Percentiles rank a stretch among this genome's conserved stretches.
Conservation (phyloP, 2,888 invertebrate genomes). For the Lasioglossum oenotherae region DNA sequence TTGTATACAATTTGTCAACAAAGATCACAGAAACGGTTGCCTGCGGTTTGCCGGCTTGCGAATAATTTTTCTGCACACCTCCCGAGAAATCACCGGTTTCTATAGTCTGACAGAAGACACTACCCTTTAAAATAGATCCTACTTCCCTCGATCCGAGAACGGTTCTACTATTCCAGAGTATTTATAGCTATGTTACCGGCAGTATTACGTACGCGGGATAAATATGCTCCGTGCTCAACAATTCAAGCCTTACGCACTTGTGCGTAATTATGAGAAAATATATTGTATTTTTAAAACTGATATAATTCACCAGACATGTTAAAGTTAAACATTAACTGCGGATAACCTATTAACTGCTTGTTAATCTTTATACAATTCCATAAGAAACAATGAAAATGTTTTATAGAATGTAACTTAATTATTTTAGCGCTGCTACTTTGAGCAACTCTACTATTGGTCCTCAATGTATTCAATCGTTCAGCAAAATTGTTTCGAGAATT, state of each 20-base stretch:
- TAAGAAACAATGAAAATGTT: not conserved
- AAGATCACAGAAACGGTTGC: not conserved
- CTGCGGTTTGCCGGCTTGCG: slow-evolving; percentile 7
- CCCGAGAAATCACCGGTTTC: slow-evolving; percentile 47
- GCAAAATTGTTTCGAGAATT: not conserved
- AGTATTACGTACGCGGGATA: slow-evolving; percentile 30
- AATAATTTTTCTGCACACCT: slow-evolving; percentile 41
- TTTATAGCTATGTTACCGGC: slow-evolving; percentile 61
- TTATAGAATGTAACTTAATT: not conserved
- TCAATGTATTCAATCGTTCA: not conserved
- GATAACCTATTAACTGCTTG: not conserved
- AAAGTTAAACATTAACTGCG: not conserved
- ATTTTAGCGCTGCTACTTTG: not conserved
- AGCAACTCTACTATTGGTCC: too few relatives aligned
- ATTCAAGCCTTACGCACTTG: not conserved
- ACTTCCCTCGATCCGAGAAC: slow-evolving; percentile 64
- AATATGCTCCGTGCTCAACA: slow-evolving; percentile 14
- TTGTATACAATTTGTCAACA: not conserved
- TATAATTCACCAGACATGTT: not conserved
- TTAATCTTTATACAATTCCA: not conserved
- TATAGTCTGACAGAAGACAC: slow-evolving; percentile 30
- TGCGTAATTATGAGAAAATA: not conserved
- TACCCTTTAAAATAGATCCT: slow-evolving; percentile 70
- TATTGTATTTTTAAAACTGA: not conserved
- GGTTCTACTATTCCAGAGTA: slow-evolving; percentile 53